These are phyloP conservation scores for Psettodes erumei DNA, from an alignment of 2,113 vertebrate species.

Conservation along the genomic window DNA sequence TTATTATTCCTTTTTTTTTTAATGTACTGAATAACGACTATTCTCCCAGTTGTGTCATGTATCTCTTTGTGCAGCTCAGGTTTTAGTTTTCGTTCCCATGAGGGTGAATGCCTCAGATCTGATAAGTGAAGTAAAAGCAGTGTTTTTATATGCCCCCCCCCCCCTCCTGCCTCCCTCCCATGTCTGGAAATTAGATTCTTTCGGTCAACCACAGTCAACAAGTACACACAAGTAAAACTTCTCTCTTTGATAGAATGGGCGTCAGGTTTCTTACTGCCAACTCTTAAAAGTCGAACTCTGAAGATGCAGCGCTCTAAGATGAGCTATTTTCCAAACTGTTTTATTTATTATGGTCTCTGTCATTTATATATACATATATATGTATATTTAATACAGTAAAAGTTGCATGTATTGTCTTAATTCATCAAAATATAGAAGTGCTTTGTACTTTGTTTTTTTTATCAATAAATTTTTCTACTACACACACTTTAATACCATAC, in stretches of 20 bases:
- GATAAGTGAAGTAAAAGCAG: conserved; percentile 63
- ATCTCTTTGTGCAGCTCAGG: conserved; percentile 22
- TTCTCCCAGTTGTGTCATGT: background rate
- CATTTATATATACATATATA: conserved; percentile 17
- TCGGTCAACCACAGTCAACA: conserved; percentile 77
- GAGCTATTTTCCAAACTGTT: background rate
- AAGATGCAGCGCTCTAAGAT: conserved; percentile 19
- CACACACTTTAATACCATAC: background rate
- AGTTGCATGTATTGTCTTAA: background rate
- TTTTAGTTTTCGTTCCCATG: conserved; percentile 32
- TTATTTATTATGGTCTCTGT: conserved; percentile 11
- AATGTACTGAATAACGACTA: background rate
- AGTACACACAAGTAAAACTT: conserved; percentile 71
- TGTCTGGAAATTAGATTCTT: conserved; percentile 72
- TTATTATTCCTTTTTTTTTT: conserved; percentile 15
- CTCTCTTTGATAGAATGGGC: conserved; percentile 18
- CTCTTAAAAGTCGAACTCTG: conserved; percentile 28
- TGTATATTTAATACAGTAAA: conserved; percentile 23
- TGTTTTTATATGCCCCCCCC: conserved; percentile 52
- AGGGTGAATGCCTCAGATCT: conserved; percentile 43
- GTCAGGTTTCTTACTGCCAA: conserved; percentile 40
- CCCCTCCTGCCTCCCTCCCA: conserved; percentile 41
- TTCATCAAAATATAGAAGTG: background rate
- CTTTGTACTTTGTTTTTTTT: conserved; percentile 39
- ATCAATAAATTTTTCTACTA: conserved; percentile 33